Percentiles rank a stretch among this genome's conserved stretches.
Evolutionary conservation across 2,888 invertebrate genomes (phyloP).

Genomic region (Graphium colonna): DNA sequence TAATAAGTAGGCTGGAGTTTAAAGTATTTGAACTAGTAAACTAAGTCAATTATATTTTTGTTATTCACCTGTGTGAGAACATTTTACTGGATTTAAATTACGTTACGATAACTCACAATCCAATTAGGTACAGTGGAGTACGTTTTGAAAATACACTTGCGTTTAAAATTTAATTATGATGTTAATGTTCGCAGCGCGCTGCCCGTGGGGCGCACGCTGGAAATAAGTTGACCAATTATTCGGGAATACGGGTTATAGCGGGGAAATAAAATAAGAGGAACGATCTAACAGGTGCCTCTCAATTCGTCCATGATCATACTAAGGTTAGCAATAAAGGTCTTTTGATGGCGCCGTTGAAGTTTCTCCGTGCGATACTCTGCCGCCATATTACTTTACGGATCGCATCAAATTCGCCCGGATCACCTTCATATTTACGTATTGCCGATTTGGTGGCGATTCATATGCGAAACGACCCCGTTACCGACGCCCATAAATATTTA

Average conservation of each 20-base stretch:
- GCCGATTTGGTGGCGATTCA: slow-evolving; percentile 38
- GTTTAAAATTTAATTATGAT: background rate
- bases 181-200: too few species aligned
- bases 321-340: slow-evolving; percentile 16
- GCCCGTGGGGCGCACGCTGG: background rate
- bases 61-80: too few species aligned
- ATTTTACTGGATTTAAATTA: too few species aligned
- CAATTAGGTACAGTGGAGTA: too few species aligned
- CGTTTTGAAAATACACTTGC: too few species aligned
- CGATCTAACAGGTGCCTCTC: slow-evolving; percentile 10
- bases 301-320: slow-evolving; percentile 19
- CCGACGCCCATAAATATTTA: slow-evolving; percentile 49
- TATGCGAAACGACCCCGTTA: slow-evolving; percentile 40
- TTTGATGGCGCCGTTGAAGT: slow-evolving; percentile 18
- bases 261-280: slow-evolving; percentile 4
- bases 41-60: too few species aligned
- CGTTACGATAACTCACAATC: too few species aligned
- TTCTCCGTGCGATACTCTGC: slow-evolving; percentile 12
- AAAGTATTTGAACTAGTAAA: too few species aligned
- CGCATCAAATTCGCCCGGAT: slow-evolving; percentile 23
- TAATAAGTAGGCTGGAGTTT: too few species aligned
- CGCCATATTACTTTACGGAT: slow-evolving; percentile 14
- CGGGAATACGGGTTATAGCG: background rate
- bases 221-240: background rate
- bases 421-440: slow-evolving; percentile 48